These are phyloP conservation scores for Liolophura sinensis DNA, from an alignment of 1,140 invertebrate genomes.

Conservation along the genomic window DNA sequence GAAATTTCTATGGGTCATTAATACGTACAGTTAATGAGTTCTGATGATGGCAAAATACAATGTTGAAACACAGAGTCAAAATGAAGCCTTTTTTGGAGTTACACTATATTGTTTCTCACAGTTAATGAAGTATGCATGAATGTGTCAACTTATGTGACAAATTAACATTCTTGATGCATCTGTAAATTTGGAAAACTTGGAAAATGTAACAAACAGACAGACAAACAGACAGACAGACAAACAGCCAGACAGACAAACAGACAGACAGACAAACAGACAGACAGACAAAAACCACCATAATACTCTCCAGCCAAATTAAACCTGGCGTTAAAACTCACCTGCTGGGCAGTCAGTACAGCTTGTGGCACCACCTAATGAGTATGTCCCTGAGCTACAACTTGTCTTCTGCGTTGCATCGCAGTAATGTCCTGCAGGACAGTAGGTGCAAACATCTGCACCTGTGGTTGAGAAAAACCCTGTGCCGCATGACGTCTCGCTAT, in stretches of 20 bases:
- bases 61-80: no score
- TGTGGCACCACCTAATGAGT: slow-evolving; percentile 35
- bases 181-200: neutral
- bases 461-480: slow-evolving; percentile 24
- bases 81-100: no score
- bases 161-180: neutral
- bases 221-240: no score
- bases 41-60: no score
- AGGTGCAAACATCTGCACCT: slow-evolving; percentile 26
- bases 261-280: no score
- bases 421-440: slow-evolving; percentile 37
- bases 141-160: no score
- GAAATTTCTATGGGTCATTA: no score
- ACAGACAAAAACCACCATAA: no score
- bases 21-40: no score
- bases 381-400: slow-evolving; percentile 38
- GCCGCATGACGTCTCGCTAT: slow-evolving; percentile 26
- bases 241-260: no score
- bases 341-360: slow-evolving; percentile 40
- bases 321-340: slow-evolving; percentile 34
- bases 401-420: slow-evolving; percentile 31
- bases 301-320: neutral
- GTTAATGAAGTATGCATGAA: no score
- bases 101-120: no score
- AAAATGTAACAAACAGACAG: neutral